Evolutionary conservation across 2,113 vertebrate genomes (phyloP).

Genomic region (Pollachius pollachius): DNA sequence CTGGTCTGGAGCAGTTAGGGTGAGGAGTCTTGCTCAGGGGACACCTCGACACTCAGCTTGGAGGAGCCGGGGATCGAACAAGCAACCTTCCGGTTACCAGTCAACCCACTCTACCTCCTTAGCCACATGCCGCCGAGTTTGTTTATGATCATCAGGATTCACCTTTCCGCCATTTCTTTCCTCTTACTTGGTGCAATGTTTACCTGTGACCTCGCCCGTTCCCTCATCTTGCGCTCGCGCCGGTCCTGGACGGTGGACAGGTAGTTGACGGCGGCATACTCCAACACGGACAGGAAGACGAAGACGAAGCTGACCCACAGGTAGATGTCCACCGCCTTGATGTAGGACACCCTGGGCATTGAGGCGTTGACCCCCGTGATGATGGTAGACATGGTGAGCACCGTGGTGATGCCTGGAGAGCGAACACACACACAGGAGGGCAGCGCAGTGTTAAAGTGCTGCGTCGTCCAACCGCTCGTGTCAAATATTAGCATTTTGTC

Average conservation of each 20-base stretch:
- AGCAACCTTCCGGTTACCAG: too few species aligned
- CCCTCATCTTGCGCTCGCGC: slow-evolving; percentile 80
- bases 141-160: too few species aligned
- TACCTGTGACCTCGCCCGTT: slow-evolving; percentile 78
- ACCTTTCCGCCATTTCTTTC: neutral
- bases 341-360: slow-evolving; percentile 79
- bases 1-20: too few species aligned
- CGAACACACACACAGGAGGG: neutral
- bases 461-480: too few species aligned
- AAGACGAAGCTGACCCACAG: slow-evolving; percentile 82
- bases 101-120: too few species aligned
- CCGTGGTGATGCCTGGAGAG: slow-evolving; percentile 84
- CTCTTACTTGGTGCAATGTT: neutral
- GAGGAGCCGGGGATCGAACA: too few species aligned
- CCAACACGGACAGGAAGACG: slow-evolving; percentile 79
- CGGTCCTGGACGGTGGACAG: slow-evolving; percentile 90
- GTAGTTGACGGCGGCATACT: slow-evolving; percentile 89
- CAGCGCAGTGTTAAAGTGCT: neutral
- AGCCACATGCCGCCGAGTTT: too few species aligned
- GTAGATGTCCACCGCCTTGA: slow-evolving; percentile 82
- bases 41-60: too few species aligned
- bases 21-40: too few species aligned
- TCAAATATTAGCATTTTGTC: too few species aligned
- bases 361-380: slow-evolving; percentile 82
- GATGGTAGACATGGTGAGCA: slow-evolving; percentile 92